Conservation (phyloP, 1,140 invertebrate species). For the Bilobella aurantiaca region DNA sequence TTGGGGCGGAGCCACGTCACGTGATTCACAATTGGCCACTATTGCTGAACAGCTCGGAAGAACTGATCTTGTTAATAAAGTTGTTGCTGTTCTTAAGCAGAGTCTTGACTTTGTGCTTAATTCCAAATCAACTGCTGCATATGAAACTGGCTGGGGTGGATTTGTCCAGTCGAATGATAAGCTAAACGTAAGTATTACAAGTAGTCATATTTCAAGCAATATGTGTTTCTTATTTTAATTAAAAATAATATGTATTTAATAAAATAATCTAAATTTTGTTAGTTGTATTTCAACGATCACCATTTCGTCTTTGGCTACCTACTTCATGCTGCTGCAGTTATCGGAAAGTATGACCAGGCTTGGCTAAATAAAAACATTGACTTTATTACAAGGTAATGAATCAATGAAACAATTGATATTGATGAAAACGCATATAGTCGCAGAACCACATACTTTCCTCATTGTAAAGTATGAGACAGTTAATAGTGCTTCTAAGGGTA, state of each 20-base stretch:
- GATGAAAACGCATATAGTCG: too few relatives aligned
- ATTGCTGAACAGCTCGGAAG: slow-evolving; percentile 22
- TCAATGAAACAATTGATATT: too few relatives aligned
- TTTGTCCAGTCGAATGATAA: background rate
- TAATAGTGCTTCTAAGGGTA: background rate
- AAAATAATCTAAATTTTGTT: background rate
- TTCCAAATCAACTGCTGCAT: background rate
- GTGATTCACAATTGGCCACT: slow-evolving; percentile 17
- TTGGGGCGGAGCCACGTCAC: slow-evolving; percentile 23
- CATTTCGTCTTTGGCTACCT: slow-evolving; percentile 8
- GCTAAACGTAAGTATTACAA: background rate
- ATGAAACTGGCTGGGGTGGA: slow-evolving; percentile 23
- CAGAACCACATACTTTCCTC: too few relatives aligned
- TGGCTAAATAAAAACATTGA: slow-evolving; percentile 12
- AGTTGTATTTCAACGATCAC: slow-evolving; percentile 9
- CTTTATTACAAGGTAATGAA: slow-evolving; percentile 13
- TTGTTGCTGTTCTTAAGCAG: slow-evolving; percentile 7
- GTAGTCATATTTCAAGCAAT: background rate
- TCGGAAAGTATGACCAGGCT: slow-evolving; percentile 12
- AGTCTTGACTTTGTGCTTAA: slow-evolving; percentile 6
- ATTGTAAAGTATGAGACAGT: too few relatives aligned
- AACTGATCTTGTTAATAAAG: slow-evolving; percentile 9
- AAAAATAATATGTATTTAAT: background rate
- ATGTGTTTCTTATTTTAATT: background rate
- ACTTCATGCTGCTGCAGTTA: slow-evolving; percentile 10